Conservation (phyloP, 2,888 invertebrate species). For the Pheosia gnoma region DNA sequence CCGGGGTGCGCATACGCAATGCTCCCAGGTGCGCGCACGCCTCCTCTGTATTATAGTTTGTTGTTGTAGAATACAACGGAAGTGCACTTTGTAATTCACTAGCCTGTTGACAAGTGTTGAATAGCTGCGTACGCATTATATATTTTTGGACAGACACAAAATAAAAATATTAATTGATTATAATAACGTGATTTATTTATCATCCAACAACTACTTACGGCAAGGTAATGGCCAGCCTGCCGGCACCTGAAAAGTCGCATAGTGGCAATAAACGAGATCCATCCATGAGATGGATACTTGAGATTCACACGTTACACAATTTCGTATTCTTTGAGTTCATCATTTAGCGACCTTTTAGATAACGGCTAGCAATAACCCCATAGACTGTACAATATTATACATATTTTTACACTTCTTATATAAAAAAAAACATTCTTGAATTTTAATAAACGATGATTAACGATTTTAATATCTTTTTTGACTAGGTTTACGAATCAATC, state of each 20-base stretch:
- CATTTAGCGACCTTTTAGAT: neutral
- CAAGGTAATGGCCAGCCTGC: neutral
- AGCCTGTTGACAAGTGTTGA: slow-evolving; percentile 67
- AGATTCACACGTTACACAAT: neutral
- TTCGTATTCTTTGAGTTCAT: neutral
- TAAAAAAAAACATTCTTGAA: slow-evolving; percentile 7
- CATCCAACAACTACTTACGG: slow-evolving; percentile 31
- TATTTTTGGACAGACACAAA: slow-evolving; percentile 80
- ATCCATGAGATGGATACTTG: neutral
- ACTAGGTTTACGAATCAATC: slow-evolving; percentile 22
- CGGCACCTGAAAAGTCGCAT: neutral
- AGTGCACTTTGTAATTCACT: slow-evolving; percentile 72
- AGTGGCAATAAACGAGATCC: neutral
- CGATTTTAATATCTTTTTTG: slow-evolving; percentile 23
- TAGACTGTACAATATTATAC: slow-evolving; percentile 12
- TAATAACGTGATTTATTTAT: slow-evolving; percentile 53
- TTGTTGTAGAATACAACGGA: slow-evolving; percentile 50
- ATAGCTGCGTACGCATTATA: slow-evolving; percentile 73
- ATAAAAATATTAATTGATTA: slow-evolving; percentile 67
- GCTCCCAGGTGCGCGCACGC: slow-evolving; percentile 16
- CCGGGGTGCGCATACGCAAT: slow-evolving; percentile 4
- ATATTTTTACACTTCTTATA: slow-evolving; percentile 21
- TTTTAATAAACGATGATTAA: slow-evolving; percentile 22
- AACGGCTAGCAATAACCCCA: neutral
- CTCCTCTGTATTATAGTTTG: slow-evolving; percentile 49